Base-by-base conservation (phyloP, 2,113 vertebrate genomes). In the Clarias macrocephalus region DNA sequence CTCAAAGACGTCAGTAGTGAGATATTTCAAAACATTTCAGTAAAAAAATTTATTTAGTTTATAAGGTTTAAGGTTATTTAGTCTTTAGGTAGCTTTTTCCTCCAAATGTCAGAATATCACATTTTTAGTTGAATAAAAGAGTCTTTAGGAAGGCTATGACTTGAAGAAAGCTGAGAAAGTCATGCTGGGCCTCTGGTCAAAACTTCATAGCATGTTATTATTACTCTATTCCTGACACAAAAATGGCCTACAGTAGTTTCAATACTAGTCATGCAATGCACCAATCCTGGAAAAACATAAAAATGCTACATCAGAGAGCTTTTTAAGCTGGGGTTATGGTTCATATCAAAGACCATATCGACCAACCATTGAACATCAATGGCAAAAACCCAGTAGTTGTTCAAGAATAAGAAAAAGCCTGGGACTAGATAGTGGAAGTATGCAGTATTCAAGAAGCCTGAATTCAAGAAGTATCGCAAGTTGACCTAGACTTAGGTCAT, bases 71-170 rank as follows among this genome's bases (percentile, higher is more conserved):
- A n/a, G n/a, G n/a, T n/a, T 75, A 81, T 30, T 83, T 25, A 56
- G 52, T 66, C 57, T 72, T 30, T 87, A 85, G 83, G 10, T 10
- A 77, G 88, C 62, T 33, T 82, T 86, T 89, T 88, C 88, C 85
- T 66, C 87, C 52, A 91, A 89, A 91, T 75, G 87, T 86, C 89
- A 65, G 87, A 89, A 89, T 65, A 88, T 90, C 86, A 80, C 37
- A 56, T 77, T 85, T 84, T 56, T 80, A 89, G 88, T 90, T 84
- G 87, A 75, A 82, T 77, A 72, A 21, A 42, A 86, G 72, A 79
- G 60, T 54, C 42, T 42, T 66, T 83, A 89, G 87, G 87, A 89
- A 81, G 79, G 81, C 81, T 86, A 77, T 88, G 90, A 89, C 77
- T 37, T 88, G 68, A 82, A 87, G 70, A 89, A 83, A 75, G 70